Conservation (phyloP, 1,140 invertebrate species). For the Oryzaephilus surinamensis region DNA sequence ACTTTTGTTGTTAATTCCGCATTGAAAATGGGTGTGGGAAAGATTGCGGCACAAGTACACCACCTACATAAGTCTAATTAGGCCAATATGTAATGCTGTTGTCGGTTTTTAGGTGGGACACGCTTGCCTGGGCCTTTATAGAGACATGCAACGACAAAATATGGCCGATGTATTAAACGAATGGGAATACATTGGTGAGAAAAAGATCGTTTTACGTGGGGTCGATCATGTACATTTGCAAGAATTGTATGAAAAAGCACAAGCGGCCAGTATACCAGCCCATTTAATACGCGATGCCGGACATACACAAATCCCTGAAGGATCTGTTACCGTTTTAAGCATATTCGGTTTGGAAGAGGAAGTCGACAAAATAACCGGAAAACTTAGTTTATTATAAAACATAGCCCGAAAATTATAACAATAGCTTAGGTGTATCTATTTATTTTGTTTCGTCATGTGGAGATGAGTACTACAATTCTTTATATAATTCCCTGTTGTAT, state of each 20-base stretch:
- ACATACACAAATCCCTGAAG: slow-evolving; percentile 46
- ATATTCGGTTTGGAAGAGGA: slow-evolving; percentile 39
- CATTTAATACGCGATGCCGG: slow-evolving; percentile 53
- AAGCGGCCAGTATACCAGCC: slow-evolving; percentile 38
- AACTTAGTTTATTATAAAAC: slow-evolving; percentile 36
- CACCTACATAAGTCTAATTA: neutral
- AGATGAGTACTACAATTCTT: too few relatives aligned
- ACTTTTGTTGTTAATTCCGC: slow-evolving; percentile 52
- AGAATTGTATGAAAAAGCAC: slow-evolving; percentile 42
- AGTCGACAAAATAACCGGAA: slow-evolving; percentile 39
- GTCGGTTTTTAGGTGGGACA: slow-evolving; percentile 39
- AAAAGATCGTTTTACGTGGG: slow-evolving; percentile 52
- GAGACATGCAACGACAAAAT: slow-evolving; percentile 35
- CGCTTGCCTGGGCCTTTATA: slow-evolving; percentile 48
- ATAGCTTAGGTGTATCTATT: too few relatives aligned
- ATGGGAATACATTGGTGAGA: slow-evolving; percentile 48
- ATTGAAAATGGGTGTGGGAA: slow-evolving; percentile 51
- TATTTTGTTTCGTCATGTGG: too few relatives aligned
- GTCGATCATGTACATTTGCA: slow-evolving; percentile 43
- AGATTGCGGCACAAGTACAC: slow-evolving; percentile 47
- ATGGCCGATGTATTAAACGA: slow-evolving; percentile 39
- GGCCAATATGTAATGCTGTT: neutral
- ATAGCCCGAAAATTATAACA: neutral
- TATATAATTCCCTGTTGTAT: too few relatives aligned
- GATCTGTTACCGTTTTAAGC: slow-evolving; percentile 40